These are phyloP conservation scores for Camponotus fellah DNA, from an alignment of 2,888 invertebrate genomes.

Conservation along the genomic window DNA sequence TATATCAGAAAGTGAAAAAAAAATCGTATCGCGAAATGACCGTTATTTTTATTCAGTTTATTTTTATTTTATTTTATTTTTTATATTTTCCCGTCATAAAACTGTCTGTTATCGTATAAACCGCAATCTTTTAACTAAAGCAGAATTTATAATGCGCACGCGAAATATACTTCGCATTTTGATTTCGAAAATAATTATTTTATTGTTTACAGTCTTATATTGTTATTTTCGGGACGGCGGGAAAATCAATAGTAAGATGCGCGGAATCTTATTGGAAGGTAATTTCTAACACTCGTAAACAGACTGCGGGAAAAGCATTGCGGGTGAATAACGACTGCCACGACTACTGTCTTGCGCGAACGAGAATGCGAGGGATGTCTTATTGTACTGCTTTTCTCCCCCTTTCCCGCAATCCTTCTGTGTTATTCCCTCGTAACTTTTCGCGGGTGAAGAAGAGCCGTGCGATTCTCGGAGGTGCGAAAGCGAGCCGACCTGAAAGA, in stretches of 20 bases:
- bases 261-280: neutral
- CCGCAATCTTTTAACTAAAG: neutral
- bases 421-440: conserved; percentile 16
- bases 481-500: conserved; percentile 64
- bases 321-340: conserved; percentile 6
- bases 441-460: neutral
- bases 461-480: conserved; percentile 56
- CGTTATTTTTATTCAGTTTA: neutral
- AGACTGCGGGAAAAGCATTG: neutral
- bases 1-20: neutral
- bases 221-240: neutral
- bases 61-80: neutral
- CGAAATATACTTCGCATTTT: neutral
- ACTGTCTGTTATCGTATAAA: neutral
- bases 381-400: conserved; percentile 2
- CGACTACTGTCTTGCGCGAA: neutral
- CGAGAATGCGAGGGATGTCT: conserved; percentile 20
- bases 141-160: neutral
- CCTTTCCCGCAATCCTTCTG: neutral
- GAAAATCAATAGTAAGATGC: conserved; percentile 21
- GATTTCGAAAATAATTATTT: neutral
- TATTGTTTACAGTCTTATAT: neutral
- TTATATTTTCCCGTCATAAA: neutral
- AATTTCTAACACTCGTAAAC: conserved; percentile 21
- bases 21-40: neutral